Conservation (phyloP, 1,140 invertebrate species). For the Rhizoglyphus robini region DNA sequence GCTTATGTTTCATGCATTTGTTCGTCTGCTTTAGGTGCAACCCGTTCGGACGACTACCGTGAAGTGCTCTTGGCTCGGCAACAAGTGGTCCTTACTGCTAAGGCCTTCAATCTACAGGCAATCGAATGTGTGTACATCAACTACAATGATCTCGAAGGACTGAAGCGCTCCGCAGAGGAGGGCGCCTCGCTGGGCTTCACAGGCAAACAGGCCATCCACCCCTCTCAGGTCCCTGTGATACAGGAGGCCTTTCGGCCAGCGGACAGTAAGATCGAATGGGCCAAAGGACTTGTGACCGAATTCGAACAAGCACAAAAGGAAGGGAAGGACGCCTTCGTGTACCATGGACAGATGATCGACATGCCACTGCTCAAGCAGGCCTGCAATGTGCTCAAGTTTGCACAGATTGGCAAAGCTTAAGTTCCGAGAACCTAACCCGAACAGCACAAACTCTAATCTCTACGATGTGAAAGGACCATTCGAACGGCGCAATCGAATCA, state of each 20-base stretch:
- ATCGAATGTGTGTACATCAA: conserved; percentile 58
- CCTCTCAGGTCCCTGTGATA: conserved; percentile 46
- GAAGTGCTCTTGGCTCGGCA: conserved; percentile 52
- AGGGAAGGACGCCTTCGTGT: conserved; percentile 51
- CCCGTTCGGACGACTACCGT: conserved; percentile 39
- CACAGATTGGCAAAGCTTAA: conserved; percentile 10
- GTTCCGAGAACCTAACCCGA: too few relatives aligned
- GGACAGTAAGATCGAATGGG: conserved; percentile 46
- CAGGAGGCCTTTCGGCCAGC: conserved; percentile 48
- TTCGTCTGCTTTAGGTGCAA: too few relatives aligned
- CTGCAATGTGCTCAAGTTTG: conserved; percentile 39
- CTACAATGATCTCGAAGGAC: conserved; percentile 45
- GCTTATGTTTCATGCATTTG: too few relatives aligned
- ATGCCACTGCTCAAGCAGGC: conserved; percentile 51
- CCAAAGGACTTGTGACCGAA: conserved; percentile 43
- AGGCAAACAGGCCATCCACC: conserved; percentile 59
- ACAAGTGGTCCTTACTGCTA: conserved; percentile 48
- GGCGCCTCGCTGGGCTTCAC: conserved; percentile 52
- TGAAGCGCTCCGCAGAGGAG: conserved; percentile 41
- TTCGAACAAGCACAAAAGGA: conserved; percentile 46
- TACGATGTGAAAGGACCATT: too few relatives aligned
- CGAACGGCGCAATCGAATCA: too few relatives aligned
- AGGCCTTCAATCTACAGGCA: conserved; percentile 51
- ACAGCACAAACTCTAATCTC: too few relatives aligned
- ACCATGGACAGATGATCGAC: conserved; percentile 52